Conservation (phyloP, 2,113 vertebrate species). For the Rhinolophus ferrumequinum region DNA sequence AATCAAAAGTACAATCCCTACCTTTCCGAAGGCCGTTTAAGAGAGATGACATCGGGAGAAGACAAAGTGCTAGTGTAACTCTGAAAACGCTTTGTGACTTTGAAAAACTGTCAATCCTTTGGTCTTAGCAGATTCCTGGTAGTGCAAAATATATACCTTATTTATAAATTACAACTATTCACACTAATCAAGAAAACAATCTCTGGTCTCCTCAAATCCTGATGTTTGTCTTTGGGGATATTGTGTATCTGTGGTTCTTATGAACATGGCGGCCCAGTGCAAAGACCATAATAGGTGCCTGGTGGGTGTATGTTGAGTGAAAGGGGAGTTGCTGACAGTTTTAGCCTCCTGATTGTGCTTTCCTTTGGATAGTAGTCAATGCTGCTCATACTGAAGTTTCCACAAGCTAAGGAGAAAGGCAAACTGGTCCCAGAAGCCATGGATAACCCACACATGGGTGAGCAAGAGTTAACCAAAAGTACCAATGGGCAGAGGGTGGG, state of each 20-base stretch:
- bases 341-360: neutral
- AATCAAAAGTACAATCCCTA: neutral
- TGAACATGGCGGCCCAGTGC: neutral
- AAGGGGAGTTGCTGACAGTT: neutral
- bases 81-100: neutral
- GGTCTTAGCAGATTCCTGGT: neutral
- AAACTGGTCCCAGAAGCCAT: neutral
- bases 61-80: neutral
- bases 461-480: slow-evolving; percentile 15
- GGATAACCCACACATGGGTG: neutral
- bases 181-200: neutral
- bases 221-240: neutral
- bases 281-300: neutral
- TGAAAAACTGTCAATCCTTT: neutral
- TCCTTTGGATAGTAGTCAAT: neutral
- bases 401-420: neutral
- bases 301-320: neutral
- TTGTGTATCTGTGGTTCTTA: neutral
- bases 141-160: neutral
- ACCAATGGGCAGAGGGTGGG: neutral
- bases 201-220: neutral
- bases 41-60: neutral
- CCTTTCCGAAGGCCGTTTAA: neutral
- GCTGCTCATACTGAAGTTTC: neutral
- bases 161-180: neutral